Base-by-base conservation (phyloP, 2,113 vertebrate species). In the Loxodonta africana region DNA sequence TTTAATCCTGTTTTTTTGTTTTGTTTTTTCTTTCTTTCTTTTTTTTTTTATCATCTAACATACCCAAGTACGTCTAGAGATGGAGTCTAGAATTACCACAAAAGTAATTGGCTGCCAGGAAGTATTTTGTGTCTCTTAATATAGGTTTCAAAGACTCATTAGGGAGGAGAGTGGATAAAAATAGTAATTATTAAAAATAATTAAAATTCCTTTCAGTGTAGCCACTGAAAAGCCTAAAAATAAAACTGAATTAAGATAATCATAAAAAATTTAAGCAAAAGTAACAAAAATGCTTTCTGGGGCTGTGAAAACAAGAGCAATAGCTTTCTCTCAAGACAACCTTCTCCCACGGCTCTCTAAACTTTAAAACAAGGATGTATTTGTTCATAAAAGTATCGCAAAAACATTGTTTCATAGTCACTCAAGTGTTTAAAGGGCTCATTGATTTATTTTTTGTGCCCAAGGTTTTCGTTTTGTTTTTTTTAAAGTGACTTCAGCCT, bases 91-190 rank as follows among this genome's bases (percentile, higher is more conserved):
- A 94, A n/a, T 94, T 95, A 91, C 73, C 69, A 73, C 67, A 77
- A 57, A 83, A 76, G 57, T 73, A 41, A 37, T 2, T 80, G 83
- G 46, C 80, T 76, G 83, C 65, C 73, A 73, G 86, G 30, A 74
- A 83, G 37, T 83, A 85, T 90, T 94, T 93, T 80, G 11, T 86
- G n/a, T 83, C 78, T 87, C 93, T 94, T 87, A 97, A 81, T 77
- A 84, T 69, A 95, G 80, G 71, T 69, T 94, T 91, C 95, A 94
- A 1, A 93, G 62, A 85, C 88, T 82, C 97, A 94, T 95, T 88
- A 94, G 41, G 77, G 71, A 92, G 26, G 6, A 48, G 10, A 17
- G 10, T 20, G 63, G 80, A 83, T 83, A 93, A 96, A 97, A 97
- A 97, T 41, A 84, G 81, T 41, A 65, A 94, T 73, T 71, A 94